Conservation (phyloP, 1,140 invertebrate species). For the Stegodyphus dumicola region DNA sequence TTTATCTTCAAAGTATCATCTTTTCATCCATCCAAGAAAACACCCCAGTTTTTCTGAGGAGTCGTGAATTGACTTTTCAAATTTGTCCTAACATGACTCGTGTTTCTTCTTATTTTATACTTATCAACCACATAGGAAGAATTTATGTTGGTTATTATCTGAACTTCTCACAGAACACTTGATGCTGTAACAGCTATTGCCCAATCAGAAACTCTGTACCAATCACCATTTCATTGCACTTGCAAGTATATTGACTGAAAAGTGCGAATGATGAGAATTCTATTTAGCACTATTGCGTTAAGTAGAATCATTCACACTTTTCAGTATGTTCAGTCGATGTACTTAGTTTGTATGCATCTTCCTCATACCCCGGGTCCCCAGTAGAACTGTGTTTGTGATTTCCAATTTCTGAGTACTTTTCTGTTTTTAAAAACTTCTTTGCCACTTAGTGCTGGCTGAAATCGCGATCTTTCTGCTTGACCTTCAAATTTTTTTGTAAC, state of each 20-base stretch:
- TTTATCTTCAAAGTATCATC: background rate
- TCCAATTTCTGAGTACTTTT: background rate
- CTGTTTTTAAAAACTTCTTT: background rate
- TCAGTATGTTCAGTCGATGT: background rate
- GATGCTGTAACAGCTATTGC: background rate
- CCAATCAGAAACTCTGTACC: background rate
- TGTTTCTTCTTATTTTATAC: background rate
- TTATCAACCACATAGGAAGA: background rate
- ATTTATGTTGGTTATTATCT: background rate
- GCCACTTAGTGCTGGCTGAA: background rate
- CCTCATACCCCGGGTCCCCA: background rate
- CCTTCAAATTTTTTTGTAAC: background rate
- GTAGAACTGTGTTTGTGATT: background rate
- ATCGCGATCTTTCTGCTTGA: background rate
- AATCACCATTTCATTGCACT: too few species aligned
- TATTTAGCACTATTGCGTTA: background rate
- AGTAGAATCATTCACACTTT: background rate
- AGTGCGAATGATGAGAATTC: too few species aligned
- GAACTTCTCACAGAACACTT: background rate
- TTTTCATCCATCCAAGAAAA: slow-evolving; percentile 12
- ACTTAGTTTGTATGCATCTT: background rate
- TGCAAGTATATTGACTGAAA: too few species aligned
- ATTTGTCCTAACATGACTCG: background rate
- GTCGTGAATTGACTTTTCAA: background rate
- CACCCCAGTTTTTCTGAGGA: background rate